Evolutionary conservation across 2,888 invertebrate species (phyloP).

Genomic region (Deladenus siricidicola): DNA sequence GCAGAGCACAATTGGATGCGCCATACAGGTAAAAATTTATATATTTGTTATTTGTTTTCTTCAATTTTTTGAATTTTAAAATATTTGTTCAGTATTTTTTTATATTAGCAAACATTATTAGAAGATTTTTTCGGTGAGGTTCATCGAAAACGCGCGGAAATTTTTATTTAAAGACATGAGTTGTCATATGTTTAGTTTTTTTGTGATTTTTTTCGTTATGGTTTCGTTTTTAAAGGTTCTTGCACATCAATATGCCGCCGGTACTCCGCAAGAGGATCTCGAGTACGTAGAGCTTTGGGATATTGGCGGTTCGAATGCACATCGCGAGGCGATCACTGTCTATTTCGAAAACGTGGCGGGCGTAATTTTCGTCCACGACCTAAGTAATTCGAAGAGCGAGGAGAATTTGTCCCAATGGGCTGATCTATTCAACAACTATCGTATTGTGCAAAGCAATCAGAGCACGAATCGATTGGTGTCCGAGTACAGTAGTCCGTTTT

Average conservation of each 20-base stretch:
- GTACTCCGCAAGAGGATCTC: slow-evolving; percentile 38
- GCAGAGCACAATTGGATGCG: slow-evolving; percentile 33
- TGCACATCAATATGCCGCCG: slow-evolving; percentile 42
- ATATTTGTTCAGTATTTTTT: not conserved
- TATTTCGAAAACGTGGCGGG: slow-evolving; percentile 86
- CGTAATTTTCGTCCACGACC: slow-evolving; percentile 89
- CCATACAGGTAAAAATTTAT: slow-evolving; percentile 19
- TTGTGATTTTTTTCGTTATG: not conserved
- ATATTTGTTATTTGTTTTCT: slow-evolving; percentile 9
- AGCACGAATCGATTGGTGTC: slow-evolving; percentile 9
- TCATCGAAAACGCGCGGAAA: no score
- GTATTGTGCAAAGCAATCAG: not conserved
- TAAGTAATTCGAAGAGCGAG: slow-evolving; percentile 90
- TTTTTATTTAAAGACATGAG: no score
- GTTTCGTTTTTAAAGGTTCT: slow-evolving; percentile 17
- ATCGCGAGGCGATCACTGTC: slow-evolving; percentile 74
- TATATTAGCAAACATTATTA: no score
- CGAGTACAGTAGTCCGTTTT: slow-evolving; percentile 6
- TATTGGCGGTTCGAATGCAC: slow-evolving; percentile 64
- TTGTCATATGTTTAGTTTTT: no score
- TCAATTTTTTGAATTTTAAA: not conserved
- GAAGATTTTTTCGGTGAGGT: no score
- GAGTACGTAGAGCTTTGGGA: slow-evolving; percentile 81
- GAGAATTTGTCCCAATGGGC: slow-evolving; percentile 51
- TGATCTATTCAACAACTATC: slow-evolving; percentile 8